phyloP scores from a whole-genome alignment of 1,140 invertebrate genomes.

The Brachionus rubens region DNA sequence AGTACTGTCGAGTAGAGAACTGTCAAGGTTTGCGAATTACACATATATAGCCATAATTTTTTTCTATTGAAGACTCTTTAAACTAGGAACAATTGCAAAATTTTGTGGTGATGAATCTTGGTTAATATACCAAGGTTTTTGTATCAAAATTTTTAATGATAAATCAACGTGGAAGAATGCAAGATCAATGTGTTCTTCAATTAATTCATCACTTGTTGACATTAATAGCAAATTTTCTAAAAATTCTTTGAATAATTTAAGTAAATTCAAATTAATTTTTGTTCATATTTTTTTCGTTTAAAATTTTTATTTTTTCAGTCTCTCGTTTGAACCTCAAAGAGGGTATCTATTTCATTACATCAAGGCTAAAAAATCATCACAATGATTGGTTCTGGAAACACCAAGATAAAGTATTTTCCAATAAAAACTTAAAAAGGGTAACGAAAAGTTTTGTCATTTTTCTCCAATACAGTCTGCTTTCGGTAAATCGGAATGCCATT shows the following conservation, averaged over 20 bases:
- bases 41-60: not conserved
- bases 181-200: not conserved
- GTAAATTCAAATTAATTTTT: conserved; percentile 6
- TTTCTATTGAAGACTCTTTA: not conserved
- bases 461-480: no score
- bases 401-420: not conserved
- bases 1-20: not conserved
- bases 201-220: not conserved
- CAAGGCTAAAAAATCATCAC: not conserved
- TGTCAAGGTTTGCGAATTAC: not conserved
- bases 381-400: not conserved
- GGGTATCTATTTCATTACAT: not conserved
- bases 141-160: not conserved
- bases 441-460: not conserved
- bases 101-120: not conserved
- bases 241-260: not conserved
- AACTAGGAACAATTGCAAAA: not conserved
- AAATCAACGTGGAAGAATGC: not conserved
- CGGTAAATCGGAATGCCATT: no score
- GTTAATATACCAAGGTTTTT: not conserved
- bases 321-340: not conserved
- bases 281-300: not conserved
- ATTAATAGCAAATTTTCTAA: not conserved
- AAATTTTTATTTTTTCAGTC: not conserved
- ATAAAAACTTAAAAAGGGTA: not conserved